Percentiles rank a stretch among this genome's conserved stretches.
Conservation (phyloP, 2,113 vertebrate genomes). For the Chamaetylas fuelleborni region DNA sequence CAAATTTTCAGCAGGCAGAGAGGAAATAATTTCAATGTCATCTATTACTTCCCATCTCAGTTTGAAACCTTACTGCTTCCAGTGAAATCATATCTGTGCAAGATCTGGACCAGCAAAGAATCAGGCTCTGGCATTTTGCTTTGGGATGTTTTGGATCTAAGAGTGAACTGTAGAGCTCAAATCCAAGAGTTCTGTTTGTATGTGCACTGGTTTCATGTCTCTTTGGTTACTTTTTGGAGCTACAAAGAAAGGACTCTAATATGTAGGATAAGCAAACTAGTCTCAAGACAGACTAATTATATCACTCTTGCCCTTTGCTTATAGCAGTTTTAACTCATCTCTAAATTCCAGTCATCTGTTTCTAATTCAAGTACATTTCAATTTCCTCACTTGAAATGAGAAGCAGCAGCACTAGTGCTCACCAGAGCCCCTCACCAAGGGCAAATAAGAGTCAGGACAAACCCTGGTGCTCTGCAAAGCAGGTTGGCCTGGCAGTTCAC, state of each 20-base stretch:
- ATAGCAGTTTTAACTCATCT: constrained; percentile 51
- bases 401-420: constrained; percentile 17
- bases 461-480: background rate
- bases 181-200: background rate
- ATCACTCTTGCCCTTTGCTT: constrained; percentile 36
- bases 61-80: background rate
- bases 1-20: background rate
- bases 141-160: background rate
- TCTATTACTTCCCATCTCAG: background rate
- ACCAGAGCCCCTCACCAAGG: background rate
- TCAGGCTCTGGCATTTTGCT: background rate
- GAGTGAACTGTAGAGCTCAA: background rate
- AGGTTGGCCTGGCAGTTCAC: background rate
- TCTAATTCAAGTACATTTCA: constrained; percentile 51
- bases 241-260: background rate
- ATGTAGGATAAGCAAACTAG: background rate
- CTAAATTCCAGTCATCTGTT: constrained; percentile 60
- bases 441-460: constrained; percentile 24
- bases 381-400: constrained; percentile 44
- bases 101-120: background rate
- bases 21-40: background rate
- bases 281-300: constrained; percentile 22
- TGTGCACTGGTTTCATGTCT: background rate
- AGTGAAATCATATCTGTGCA: background rate
- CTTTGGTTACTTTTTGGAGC: background rate